Evolutionary conservation across 2,797 vertebrate species (phyloP), one percentile per base, ranked within the genome.

Genomic region (Channallabes apus): DNA sequence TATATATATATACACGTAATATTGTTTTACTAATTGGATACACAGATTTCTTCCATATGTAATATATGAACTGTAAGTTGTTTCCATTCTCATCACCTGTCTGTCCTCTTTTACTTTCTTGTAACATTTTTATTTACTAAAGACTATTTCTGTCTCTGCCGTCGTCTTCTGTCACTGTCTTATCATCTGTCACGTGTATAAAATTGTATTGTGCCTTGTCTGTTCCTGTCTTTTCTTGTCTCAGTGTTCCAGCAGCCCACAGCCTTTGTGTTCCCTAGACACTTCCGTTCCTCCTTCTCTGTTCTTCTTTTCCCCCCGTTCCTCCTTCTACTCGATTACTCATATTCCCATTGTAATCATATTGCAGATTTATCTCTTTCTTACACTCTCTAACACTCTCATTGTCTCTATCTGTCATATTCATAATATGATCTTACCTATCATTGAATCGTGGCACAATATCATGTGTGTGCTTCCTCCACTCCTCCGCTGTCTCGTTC

Each of bases 181-280:
- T n/a, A n/a, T 73, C 82, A 80, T 72, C 20, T 72, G 67, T 51
- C 82, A 24, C 17, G 18, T 71, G 71, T 67, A 73, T 77, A 22
- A 24, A 81, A 35, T 68, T 76, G 67, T 82, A 20, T 24, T 90
- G 64, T 86, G 51, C 73, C 85, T 51, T 84, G 72, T 76, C 79
- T 65, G 87, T 86, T 89, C 87, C 41, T 85, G 62, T 76, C 79
- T 56, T 89, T 85, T 88, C 83, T 83, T 87, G 61, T 90, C 46
- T 80, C 80, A 89, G 38, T 89, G 78, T 56, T 85, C 85, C 75
- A 58, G 78, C n/a, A 38, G 24, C 56, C 80, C 82, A 27, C 62
- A 41, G 58, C 24, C 69, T 65, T 75, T 80, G 27, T 80, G 22
- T 54, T 80, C 17, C 62, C 24, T 58, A 29, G 64, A 62, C 64